Percentiles rank a stretch among this genome's conserved stretches.
Conservation (phyloP, 2,888 invertebrate genomes). For the Corythucha ciliata region DNA sequence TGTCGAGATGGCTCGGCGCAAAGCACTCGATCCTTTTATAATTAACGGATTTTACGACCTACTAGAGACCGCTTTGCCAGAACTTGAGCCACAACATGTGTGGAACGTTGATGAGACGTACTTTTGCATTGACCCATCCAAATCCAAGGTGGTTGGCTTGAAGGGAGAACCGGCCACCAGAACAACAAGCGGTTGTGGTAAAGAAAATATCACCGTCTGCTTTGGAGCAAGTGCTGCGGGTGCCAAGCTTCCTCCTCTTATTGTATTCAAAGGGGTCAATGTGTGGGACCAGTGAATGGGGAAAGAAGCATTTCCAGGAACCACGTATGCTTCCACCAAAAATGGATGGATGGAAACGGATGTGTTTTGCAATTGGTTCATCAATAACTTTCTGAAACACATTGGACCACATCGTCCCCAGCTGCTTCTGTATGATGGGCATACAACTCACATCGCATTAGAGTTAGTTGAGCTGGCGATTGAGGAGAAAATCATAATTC, state of each 20-base stretch:
- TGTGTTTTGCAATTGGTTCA: constrained; percentile 35
- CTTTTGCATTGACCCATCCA: constrained; percentile 4
- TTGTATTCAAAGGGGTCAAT: constrained; percentile 39
- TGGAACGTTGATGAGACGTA: constrained; percentile 7
- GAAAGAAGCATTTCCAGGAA: constrained; percentile 34
- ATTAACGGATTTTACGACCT: constrained; percentile 35
- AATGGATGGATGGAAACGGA: constrained; percentile 39
- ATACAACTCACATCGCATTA: constrained; percentile 35
- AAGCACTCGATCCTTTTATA: constrained; percentile 34
- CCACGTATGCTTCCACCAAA: constrained; percentile 35
- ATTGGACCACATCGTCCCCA: constrained; percentile 32
- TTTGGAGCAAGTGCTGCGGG: neutral
- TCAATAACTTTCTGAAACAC: neutral
- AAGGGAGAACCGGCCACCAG: constrained; percentile 12
- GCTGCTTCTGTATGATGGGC: constrained; percentile 38
- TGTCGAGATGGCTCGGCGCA: constrained; percentile 38
- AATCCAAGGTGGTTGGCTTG: neutral
- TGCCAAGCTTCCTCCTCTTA: constrained; percentile 34
- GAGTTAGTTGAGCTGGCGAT: constrained; percentile 29
- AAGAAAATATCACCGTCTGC: constrained; percentile 11
- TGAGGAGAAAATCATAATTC: constrained; percentile 29
- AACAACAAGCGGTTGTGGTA: constrained; percentile 6
- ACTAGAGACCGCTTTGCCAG: neutral
- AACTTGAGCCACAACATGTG: neutral
- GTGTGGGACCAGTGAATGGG: constrained; percentile 40